Conservation (phyloP, 2,797 vertebrate genomes). For the Trachops cirrhosus region DNA sequence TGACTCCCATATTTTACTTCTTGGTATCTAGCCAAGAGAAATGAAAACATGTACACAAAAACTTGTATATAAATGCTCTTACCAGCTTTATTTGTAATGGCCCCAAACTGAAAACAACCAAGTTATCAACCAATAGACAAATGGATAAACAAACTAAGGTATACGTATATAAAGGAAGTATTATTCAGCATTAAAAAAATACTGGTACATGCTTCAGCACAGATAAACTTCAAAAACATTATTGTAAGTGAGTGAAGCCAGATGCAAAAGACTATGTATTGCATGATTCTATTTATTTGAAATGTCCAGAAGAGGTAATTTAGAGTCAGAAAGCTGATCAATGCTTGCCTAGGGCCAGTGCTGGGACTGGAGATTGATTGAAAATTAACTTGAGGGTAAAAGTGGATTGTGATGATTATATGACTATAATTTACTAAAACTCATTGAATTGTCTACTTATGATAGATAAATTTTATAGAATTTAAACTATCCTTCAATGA, state of each 20-base stretch:
- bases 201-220: not conserved
- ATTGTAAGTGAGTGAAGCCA: not conserved
- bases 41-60: not conserved
- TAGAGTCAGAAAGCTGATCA: not conserved
- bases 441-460: not conserved
- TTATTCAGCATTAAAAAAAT: not conserved
- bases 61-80: not conserved
- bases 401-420: not conserved
- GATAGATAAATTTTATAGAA: not conserved
- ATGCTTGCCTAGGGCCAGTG: not conserved
- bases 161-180: not conserved
- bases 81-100: not conserved
- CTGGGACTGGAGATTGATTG: not conserved
- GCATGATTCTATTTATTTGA: not conserved
- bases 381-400: not conserved
- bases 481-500: not conserved
- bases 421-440: not conserved
- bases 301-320: not conserved
- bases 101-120: not conserved
- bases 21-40: not conserved
- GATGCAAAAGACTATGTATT: not conserved
- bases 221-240: not conserved
- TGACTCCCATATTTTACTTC: not conserved
- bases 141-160: not conserved
- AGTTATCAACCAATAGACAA: not conserved